phyloP scores from a whole-genome alignment of 2,113 vertebrate genomes.

The Indicator indicator region DNA sequence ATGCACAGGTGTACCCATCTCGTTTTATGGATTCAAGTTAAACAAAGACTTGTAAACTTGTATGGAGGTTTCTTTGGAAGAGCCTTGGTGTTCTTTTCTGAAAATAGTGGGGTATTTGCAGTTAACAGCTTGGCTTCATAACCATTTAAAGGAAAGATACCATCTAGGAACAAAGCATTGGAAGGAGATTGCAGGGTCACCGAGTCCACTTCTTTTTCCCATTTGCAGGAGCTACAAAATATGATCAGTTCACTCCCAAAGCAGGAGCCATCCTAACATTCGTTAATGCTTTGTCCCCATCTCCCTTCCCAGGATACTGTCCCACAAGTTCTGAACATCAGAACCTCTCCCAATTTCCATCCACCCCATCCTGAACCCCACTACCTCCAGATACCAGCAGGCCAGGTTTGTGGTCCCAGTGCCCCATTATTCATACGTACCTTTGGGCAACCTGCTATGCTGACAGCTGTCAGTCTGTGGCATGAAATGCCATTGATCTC shows the following conservation, averaged over 20 bases:
- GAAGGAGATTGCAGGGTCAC: not conserved
- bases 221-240: not conserved
- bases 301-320: not conserved
- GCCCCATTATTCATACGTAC: too few species aligned
- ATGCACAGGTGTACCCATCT: conserved; percentile 23
- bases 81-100: conserved; percentile 44
- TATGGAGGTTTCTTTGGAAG: conserved; percentile 8
- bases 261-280: not conserved
- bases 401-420: too few species aligned
- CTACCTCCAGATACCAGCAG: too few species aligned
- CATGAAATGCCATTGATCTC: too few species aligned
- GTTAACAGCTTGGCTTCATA: conserved; percentile 10
- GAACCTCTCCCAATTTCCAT: not conserved
- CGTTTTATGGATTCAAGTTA: conserved; percentile 12
- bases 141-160: conserved; percentile 34
- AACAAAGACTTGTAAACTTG: conserved; percentile 2
- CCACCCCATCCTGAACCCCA: too few species aligned
- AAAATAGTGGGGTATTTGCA: conserved; percentile 25
- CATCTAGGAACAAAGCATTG: conserved; percentile 1
- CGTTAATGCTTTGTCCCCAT: not conserved
- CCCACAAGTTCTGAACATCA: not conserved
- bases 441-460: too few species aligned
- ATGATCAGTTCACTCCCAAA: not conserved
- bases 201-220: not conserved
- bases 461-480: too few species aligned